Base-by-base conservation (phyloP, 1,140 invertebrate genomes). In the Drosophila trapezifrons region DNA sequence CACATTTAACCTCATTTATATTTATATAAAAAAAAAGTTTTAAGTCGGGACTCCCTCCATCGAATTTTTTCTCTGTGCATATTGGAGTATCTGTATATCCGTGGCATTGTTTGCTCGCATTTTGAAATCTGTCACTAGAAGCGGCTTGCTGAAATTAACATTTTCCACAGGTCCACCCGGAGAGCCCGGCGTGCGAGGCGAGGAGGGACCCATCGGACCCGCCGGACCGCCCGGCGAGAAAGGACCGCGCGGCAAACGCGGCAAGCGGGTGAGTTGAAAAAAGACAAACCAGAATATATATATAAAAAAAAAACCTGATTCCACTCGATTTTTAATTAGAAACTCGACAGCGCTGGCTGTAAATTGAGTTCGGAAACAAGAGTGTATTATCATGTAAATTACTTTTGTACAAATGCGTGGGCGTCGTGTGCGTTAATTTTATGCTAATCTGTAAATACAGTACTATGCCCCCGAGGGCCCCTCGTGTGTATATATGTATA, bases 131-230 rank as follows among this genome's bases (percentile, higher is more conserved):
- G 70, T 89, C 79, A 46, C 75, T 80, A 59, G 66, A 79, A 69
- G 72, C 72, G 57, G 9, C 62, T 66, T 51, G 18, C 63, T 74
- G 73, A 84, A 62, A 90, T 85, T 81, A 76, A 85, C 76, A 82
- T 71, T 81, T 77, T 70, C 20, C 25, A 76, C 90, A 93, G 97
- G 97, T 58, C 93, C 94, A 51, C 93, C 94, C 45, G 97, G 97
- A 46, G 95, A 95, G 9, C 95, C 96, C 78, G 97, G 97, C 45
- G 94, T 95, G 64, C 95, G 96, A 82, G 97, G 97, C n/a, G 96
- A 96, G 84, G 94, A 96, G 51, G 97, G 97, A 81, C 95, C 96
- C 56, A 96, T 96, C 70, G 97, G 97, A 71, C 96, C 97, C 40
- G 96, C 97, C 42, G 96, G 96, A 74, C 87, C 87, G n/a, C 91